Evolutionary conservation across 2,888 invertebrate genomes (phyloP), one percentile per base, ranked within the genome.

Genomic region (Exephanes ischioxanthus): DNA sequence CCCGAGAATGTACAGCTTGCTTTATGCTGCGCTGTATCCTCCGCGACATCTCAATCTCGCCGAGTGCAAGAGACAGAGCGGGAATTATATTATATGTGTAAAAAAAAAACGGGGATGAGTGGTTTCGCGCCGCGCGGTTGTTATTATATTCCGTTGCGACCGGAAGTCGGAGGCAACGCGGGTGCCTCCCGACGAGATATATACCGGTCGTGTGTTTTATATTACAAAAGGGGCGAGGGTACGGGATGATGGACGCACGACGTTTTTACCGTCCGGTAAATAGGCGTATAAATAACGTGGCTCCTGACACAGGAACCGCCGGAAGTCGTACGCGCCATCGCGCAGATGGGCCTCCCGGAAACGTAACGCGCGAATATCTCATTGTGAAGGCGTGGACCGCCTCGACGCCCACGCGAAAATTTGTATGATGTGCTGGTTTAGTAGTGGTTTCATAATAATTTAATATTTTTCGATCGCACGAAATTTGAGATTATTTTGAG

Each of bases 141-240:
- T 84, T 82, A 81, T 72, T 85, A 80, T 67, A 72, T 84, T 80
- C 77, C 72, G 71, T 26, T 16, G 66, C 45, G 16, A 68, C 85
- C 88, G 88, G 88, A 88, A 88, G 88, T 88, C 48, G 80, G 84
- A 86, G 83, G 83, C 80, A 83, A 72, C 85, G 73, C 63, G 80
- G 80, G 71, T 84, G 77, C 58, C 16, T 61, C 70, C 22, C 77
- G 71, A 79, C 68, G 79, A 82, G 78, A 77, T 71, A 80, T 83
- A 67, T 83, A 76, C 55, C 30, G 37, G 58, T 67, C 16, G 33
- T 75, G n/a, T 67, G 51, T 73, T 55, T 53, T 37, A 26, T 73
- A 63, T 80, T 51, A 48, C 58, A 58, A 70, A 75, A 72, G 72
- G 51, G 66, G 51, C 45, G 67, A 53, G 66, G 63, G 48, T 48